phyloP scores from a whole-genome alignment of 2,888 invertebrate species.

The Tromatobia lineatoria region DNA sequence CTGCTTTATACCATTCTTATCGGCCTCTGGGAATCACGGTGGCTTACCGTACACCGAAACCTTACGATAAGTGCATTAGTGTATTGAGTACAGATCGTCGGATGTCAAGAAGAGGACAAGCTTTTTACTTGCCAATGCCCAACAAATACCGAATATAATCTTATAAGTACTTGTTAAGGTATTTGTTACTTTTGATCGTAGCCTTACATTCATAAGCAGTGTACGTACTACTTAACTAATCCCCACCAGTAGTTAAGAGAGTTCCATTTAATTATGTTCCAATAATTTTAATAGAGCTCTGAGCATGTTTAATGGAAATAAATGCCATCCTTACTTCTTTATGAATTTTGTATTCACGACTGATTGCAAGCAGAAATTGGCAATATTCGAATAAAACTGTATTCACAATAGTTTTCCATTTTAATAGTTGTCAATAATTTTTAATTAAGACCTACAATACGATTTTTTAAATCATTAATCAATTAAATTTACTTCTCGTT shows the following conservation, averaged over 20 bases:
- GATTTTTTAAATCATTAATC: no score
- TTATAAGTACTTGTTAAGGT: slow-evolving; percentile 11
- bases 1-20: neutral
- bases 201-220: slow-evolving; percentile 26
- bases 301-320: no score
- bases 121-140: slow-evolving; percentile 29
- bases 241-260: neutral
- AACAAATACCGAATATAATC: slow-evolving; percentile 39
- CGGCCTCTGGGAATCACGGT: neutral
- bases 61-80: slow-evolving; percentile 54
- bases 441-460: no score
- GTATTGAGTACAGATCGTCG: slow-evolving; percentile 46
- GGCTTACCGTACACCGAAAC: slow-evolving; percentile 37
- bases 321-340: no score
- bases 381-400: no score
- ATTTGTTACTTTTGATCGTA: slow-evolving; percentile 33
- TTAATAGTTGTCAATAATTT: no score
- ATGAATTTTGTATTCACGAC: no score
- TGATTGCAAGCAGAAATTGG: no score
- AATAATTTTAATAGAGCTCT: neutral
- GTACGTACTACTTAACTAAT: slow-evolving; percentile 10
- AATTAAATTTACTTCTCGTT: no score
- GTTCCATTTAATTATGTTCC: neutral
- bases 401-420: no score
- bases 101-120: neutral